Conservation (phyloP, 64 coral and sea anemone species). For the Montipora foliosa region DNA sequence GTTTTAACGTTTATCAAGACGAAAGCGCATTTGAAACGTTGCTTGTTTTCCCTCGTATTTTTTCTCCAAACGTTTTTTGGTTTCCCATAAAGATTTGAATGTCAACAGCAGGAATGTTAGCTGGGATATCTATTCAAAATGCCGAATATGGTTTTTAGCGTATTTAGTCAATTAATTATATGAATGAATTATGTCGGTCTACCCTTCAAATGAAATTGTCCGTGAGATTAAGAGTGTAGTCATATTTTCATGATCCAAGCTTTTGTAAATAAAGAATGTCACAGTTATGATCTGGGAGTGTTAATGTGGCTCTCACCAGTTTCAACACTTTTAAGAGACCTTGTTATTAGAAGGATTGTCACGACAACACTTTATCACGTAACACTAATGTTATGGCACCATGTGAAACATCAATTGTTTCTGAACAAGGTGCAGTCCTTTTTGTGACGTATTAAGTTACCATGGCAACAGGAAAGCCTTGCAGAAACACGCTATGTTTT, state of each 20-base stretch:
- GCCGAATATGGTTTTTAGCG: too few species aligned
- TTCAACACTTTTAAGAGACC: too few species aligned
- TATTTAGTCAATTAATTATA: too few species aligned
- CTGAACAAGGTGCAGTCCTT: too few species aligned
- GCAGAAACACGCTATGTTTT: too few species aligned
- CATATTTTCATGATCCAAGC: not conserved
- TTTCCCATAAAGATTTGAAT: not conserved
- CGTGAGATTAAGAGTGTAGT: not conserved
- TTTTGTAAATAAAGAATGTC: not conserved
- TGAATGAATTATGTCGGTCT: not conserved
- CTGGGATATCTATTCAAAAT: not conserved
- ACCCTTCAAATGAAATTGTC: not conserved
- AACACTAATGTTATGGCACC: too few species aligned
- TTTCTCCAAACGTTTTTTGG: not conserved
- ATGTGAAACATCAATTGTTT: too few species aligned
- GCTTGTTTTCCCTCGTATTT: not conserved
- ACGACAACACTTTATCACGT: too few species aligned
- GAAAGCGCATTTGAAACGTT: not conserved
- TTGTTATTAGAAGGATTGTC: too few species aligned
- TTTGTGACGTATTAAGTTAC: too few species aligned
- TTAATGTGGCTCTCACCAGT: too few species aligned
- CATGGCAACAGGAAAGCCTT: too few species aligned
- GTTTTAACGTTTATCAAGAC: not conserved
- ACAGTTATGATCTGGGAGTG: not conserved
- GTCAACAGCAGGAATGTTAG: not conserved